Evolutionary conservation across 1,140 invertebrate species (phyloP), one percentile per base, ranked within the genome.

Genomic region (Drosophila teissieri): DNA sequence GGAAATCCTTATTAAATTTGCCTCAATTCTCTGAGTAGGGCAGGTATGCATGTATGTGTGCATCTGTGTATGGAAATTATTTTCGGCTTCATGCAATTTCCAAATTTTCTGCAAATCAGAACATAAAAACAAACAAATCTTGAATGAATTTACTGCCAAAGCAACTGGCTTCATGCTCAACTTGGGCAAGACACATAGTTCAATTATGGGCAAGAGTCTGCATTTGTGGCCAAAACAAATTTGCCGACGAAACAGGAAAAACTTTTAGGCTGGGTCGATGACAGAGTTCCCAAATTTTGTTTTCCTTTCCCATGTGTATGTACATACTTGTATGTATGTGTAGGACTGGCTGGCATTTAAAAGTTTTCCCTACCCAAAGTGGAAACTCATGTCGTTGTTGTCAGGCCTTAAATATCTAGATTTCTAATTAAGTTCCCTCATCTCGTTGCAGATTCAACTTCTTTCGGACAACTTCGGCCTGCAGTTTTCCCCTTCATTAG

Each of bases 401-500:
- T 80, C 76, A 77, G 62, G 54, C 73, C 77, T 60, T 78, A 57
- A 69, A 68, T 74, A 57, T 70, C 39, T 65, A 44, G 27, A 56
- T 56, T 52, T 70, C 27, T 57, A 70, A 69, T 70, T 69, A 72
- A 70, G 36, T 72, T 57, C 12, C 36, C 37, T 37, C 5, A 49
- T 42, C 61, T 46, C 60, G 39, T 88, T 86, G n/a, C 73, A 92
- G 91, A 92, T 96, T 53, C 93, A 94, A 45, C 93, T 96, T 61
- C 88, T 93, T 51, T 91, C 93, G 49, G 94, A 94, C 76, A 95
- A 94, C 75, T 95, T 95, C 85, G 94, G 94, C 7, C 92, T 96
- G 42, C 93, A 94, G 55, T 95, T 96, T 80, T 93, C 93, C 73
- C 94, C 95, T 17, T 94, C 95, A 0, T 89, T 93, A 37, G 94